A percentile compares a stretch with the other conserved stretches of the same genome.
Conservation (phyloP, 2,888 invertebrate species). For the Phymatocera aterrima region DNA sequence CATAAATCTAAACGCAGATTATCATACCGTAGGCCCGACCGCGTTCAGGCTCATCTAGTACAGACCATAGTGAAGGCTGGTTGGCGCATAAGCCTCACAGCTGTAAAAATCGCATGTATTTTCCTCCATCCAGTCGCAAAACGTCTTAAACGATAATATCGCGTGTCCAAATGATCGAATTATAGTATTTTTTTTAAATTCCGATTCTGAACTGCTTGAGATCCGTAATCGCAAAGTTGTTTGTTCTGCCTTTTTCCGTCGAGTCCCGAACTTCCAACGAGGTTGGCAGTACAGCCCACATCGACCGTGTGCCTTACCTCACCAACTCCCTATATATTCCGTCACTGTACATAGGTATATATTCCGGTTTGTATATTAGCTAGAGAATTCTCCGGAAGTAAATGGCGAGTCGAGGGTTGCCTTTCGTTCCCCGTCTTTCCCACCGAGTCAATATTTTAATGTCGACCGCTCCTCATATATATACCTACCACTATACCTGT, state of each 20-base stretch:
- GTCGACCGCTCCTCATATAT: constrained; percentile 4
- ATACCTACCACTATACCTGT: no score
- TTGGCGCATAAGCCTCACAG: no score
- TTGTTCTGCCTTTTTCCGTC: constrained; percentile 75
- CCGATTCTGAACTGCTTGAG: background rate
- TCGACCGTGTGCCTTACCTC: constrained; percentile 79
- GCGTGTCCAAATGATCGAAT: background rate
- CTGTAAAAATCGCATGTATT: background rate
- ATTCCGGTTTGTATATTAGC: no score
- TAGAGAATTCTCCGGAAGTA: constrained; percentile 79
- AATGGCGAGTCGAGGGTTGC: constrained; percentile 72
- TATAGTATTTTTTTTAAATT: no score
- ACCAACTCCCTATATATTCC: constrained; percentile 80
- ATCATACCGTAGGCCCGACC: background rate
- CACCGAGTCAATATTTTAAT: constrained; percentile 41
- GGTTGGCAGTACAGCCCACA: constrained; percentile 76
- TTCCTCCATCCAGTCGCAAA: background rate
- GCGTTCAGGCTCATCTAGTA: no score
- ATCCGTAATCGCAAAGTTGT: constrained; percentile 83
- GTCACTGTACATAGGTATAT: no score
- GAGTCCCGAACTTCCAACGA: constrained; percentile 73
- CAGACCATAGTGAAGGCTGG: no score
- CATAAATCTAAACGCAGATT: background rate
- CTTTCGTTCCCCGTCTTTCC: background rate
- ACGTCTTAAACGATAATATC: background rate